Conservation (phyloP, 2,888 invertebrate species). For the Eupithecia subfuscata region DNA sequence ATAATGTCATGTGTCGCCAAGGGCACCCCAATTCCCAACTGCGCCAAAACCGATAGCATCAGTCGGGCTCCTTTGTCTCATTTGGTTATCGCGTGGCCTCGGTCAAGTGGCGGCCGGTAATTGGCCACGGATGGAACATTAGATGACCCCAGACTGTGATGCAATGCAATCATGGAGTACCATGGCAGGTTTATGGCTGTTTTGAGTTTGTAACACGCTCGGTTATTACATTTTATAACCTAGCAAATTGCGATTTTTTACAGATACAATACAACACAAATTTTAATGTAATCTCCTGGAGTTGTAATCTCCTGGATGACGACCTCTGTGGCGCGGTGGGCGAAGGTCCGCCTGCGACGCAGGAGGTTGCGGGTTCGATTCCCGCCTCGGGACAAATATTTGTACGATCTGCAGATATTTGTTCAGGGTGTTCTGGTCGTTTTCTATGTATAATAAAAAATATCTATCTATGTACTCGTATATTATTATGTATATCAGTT, state of each 20-base stretch:
- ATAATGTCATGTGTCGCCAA: conserved; percentile 33
- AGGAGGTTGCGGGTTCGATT: no score
- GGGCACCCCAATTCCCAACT: conserved; percentile 31
- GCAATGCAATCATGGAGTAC: conserved; percentile 39
- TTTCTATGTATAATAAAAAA: no score
- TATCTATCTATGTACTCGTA: no score
- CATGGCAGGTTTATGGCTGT: conserved; percentile 8
- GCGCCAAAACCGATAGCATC: conserved; percentile 32
- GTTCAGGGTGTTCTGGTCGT: no score
- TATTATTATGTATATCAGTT: no score
- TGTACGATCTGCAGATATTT: no score
- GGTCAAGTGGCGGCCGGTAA: conserved; percentile 49
- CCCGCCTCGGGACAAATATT: no score
- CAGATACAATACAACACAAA: not conserved
- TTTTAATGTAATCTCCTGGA: not conserved
- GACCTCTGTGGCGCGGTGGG: no score
- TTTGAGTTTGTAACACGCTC: conserved; percentile 7
- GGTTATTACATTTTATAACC: not conserved
- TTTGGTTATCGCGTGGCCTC: conserved; percentile 53
- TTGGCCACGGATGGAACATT: conserved; percentile 45
- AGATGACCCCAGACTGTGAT: conserved; percentile 52
- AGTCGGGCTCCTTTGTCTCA: conserved; percentile 44
- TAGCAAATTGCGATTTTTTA: not conserved
- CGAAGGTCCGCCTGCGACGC: no score
- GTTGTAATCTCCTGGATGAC: no score